Percentiles rank a stretch among this genome's conserved stretches.
Evolutionary conservation across 2,113 vertebrate species (phyloP).

Genomic region (Hippoglossus stenolepis): DNA sequence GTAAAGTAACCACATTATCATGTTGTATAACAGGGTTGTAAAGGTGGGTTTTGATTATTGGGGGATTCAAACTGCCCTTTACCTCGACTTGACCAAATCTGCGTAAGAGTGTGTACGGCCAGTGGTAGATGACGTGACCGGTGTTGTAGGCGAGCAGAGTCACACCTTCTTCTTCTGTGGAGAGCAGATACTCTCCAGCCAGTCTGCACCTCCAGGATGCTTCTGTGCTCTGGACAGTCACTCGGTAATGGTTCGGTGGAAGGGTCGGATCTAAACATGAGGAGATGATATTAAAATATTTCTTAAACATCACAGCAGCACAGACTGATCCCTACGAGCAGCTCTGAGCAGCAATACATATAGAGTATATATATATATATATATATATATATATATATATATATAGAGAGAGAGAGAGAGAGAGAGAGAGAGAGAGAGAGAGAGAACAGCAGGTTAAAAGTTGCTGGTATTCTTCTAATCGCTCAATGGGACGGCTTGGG

Average conservation of each 20-base stretch:
- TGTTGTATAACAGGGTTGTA: too few species aligned
- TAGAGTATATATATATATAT: constrained; percentile 2
- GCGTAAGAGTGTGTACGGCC: constrained; percentile 89
- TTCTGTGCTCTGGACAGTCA: constrained; percentile 82
- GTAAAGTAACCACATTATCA: too few species aligned
- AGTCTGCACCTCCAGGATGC: constrained; percentile 84
- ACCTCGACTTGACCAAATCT: constrained; percentile 91
- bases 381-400: too few species aligned
- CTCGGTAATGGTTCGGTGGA: constrained; percentile 81
- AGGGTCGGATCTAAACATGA: constrained; percentile 16
- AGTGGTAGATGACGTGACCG: constrained; percentile 76
- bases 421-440: too few species aligned
- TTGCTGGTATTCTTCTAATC: constrained; percentile 43
- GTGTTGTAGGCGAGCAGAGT: constrained; percentile 74
- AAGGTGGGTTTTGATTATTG: too few species aligned
- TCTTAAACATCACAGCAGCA: background rate
- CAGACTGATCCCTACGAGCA: background rate
- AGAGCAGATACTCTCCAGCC: constrained; percentile 84
- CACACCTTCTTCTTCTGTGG: constrained; percentile 75
- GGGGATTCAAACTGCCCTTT: constrained; percentile 13
- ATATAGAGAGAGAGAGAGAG: too few species aligned
- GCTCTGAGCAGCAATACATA: constrained; percentile 1
- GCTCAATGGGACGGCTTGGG: background rate
- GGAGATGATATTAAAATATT: background rate
- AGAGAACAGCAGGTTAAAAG: constrained; percentile 25